Percentiles rank a stretch among this genome's conserved stretches.
Evolutionary conservation across 2,113 vertebrate species (phyloP).

Genomic region (Chaetops frenatus): DNA sequence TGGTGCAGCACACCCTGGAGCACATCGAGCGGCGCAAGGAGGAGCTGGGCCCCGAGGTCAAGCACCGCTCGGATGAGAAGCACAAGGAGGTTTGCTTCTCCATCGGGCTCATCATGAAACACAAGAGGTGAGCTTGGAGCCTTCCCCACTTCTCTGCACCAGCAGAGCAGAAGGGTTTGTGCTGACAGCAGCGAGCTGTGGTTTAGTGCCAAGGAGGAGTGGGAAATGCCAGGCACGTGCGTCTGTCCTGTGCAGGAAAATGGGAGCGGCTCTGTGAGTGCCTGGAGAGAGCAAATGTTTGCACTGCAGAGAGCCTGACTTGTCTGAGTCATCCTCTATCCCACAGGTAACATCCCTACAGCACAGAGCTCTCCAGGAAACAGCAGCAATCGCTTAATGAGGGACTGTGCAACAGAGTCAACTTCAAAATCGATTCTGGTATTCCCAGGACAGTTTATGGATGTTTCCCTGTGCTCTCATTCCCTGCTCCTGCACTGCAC

Average conservation of each 20-base stretch:
- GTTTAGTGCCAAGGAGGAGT: background rate
- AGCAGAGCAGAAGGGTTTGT: background rate
- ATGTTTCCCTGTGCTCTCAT: background rate
- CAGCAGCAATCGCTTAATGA: background rate
- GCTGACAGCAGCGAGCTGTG: background rate
- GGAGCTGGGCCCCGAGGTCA: slow-evolving; percentile 83
- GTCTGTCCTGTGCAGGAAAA: background rate
- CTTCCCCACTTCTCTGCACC: background rate
- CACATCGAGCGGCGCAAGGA: slow-evolving; percentile 95
- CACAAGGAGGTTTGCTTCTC: slow-evolving; percentile 89
- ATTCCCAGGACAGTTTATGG: background rate
- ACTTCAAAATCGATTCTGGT: background rate
- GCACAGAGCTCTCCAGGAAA: background rate
- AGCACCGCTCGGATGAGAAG: slow-evolving; percentile 81
- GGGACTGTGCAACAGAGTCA: background rate
- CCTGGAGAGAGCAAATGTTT: background rate
- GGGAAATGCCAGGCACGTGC: background rate
- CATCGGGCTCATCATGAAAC: slow-evolving; percentile 92
- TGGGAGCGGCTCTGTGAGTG: background rate
- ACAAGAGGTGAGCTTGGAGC: slow-evolving; percentile 82
- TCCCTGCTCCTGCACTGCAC: background rate
- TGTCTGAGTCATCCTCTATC: background rate
- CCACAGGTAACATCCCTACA: background rate
- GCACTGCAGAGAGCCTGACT: background rate
- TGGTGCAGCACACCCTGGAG: slow-evolving; percentile 94